Conservation (phyloP, 1,140 invertebrate genomes). For the Listronotus oregonensis region DNA sequence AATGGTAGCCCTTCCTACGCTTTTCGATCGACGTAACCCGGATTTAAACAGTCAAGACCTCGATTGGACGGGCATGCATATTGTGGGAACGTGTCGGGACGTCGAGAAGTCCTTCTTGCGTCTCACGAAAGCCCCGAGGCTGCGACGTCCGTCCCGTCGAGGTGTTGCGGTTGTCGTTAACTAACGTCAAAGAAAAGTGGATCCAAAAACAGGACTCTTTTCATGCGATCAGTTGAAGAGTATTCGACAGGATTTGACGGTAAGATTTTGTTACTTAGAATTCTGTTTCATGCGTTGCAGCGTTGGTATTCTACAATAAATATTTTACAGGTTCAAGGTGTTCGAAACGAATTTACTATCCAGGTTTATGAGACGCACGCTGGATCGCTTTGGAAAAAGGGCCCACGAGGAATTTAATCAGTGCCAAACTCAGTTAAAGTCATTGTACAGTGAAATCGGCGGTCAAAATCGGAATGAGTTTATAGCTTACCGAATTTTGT, state of each 20-base stretch:
- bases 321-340: conserved; percentile 86
- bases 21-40: conserved; percentile 51
- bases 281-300: no score
- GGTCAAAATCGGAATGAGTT: conserved; percentile 85
- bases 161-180: conserved; percentile 82
- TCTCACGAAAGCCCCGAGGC: conserved; percentile 94
- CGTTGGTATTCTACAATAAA: no score
- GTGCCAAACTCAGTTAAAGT: conserved; percentile 95
- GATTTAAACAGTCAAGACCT: conserved; percentile 70
- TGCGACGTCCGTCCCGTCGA: conserved; percentile 87
- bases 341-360: conserved; percentile 92
- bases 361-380: conserved; percentile 98
- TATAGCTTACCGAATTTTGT: conserved; percentile 92
- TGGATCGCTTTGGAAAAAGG: conserved; percentile 94
- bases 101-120: conserved; percentile 94
- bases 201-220: conserved; percentile 87
- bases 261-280: no score
- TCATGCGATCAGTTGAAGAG: conserved; percentile 98
- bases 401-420: conserved; percentile 99
- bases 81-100: conserved; percentile 90
- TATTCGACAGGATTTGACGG: conserved; percentile 97
- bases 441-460: conserved; percentile 82
- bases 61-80: conserved; percentile 83
- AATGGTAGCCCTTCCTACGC: not conserved
- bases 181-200: conserved; percentile 91